A percentile compares a stretch with the other conserved stretches of the same genome.
Conservation (phyloP, 2,797 vertebrate genomes). For the Sebastes itinus region DNA sequence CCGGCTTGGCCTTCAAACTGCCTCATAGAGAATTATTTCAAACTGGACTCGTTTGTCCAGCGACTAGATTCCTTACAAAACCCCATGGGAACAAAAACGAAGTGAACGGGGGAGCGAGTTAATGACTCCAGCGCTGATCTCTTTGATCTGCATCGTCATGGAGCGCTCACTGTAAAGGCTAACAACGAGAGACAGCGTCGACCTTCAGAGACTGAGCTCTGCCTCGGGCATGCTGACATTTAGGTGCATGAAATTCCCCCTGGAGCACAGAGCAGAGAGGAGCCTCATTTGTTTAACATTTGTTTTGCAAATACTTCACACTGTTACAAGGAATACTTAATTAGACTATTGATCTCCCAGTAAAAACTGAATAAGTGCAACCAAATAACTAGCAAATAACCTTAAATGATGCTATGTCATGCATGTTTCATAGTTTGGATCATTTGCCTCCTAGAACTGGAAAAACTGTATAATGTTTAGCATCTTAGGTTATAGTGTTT, state of each 20-base stretch:
- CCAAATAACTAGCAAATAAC: neutral
- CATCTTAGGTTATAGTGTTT: neutral
- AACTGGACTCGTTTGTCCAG: constrained; percentile 28
- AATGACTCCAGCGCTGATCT: constrained; percentile 29
- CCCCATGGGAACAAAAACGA: constrained; percentile 54
- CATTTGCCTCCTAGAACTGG: neutral
- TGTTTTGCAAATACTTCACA: neutral
- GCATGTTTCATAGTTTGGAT: neutral
- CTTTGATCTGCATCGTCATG: constrained; percentile 48
- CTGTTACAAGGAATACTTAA: neutral
- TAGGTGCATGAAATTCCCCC: constrained; percentile 17
- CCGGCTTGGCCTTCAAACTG: constrained; percentile 22
- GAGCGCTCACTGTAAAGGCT: constrained; percentile 40
- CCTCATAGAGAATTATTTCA: constrained; percentile 22
- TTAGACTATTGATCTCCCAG: neutral
- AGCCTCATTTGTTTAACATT: neutral
- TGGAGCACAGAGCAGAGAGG: neutral
- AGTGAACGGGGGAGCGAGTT: constrained; percentile 14
- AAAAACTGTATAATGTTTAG: neutral
- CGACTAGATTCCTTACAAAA: constrained; percentile 38
- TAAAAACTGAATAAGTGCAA: neutral
- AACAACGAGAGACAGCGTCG: constrained; percentile 40
- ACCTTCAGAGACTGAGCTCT: constrained; percentile 17
- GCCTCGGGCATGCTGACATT: constrained; percentile 50
- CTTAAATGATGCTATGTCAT: neutral